phyloP scores from a whole-genome alignment of 2,888 invertebrate species.

The Amiota mariae region DNA sequence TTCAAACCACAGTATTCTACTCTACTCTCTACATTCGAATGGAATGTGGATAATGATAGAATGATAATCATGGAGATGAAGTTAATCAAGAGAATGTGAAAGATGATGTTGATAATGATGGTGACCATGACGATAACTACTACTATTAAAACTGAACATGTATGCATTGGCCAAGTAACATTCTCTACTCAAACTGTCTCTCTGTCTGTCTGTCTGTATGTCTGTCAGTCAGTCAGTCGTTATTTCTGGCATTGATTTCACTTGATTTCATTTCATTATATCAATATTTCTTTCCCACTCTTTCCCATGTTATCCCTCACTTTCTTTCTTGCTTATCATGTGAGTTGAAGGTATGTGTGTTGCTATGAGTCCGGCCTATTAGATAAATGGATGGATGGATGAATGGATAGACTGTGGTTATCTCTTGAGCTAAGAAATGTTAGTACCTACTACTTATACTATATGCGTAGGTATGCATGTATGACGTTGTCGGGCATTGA shows the following conservation, averaged over 20 bases:
- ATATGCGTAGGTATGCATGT: too few relatives aligned
- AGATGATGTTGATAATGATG: not conserved
- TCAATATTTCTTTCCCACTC: constrained; percentile 41
- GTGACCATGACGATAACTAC: not conserved
- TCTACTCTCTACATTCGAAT: not conserved
- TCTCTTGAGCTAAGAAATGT: too few relatives aligned
- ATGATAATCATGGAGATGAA: not conserved
- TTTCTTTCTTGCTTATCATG: too few relatives aligned
- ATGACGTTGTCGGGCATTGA: constrained; percentile 39
- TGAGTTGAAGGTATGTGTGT: too few relatives aligned
- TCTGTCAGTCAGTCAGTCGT: constrained; percentile 36
- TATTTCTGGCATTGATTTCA: constrained; percentile 46
- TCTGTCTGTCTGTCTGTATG: constrained; percentile 20
- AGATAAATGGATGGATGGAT: not conserved
- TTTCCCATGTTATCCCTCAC: not conserved
- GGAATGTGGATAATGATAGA: not conserved
- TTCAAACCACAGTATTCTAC: not conserved
- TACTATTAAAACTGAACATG: too few relatives aligned
- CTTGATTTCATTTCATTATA: constrained; percentile 51
- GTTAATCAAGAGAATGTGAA: not conserved
- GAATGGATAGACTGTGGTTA: constrained; percentile 13
- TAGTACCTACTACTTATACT: too few relatives aligned
- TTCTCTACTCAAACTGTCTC: not conserved
- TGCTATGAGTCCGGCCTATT: not conserved
- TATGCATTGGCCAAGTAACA: too few relatives aligned